A percentile compares a stretch with the other conserved stretches of the same genome.
phyloP scores from a whole-genome alignment of 92 coral and sea anemone genomes.

The Siderastrea radians region DNA sequence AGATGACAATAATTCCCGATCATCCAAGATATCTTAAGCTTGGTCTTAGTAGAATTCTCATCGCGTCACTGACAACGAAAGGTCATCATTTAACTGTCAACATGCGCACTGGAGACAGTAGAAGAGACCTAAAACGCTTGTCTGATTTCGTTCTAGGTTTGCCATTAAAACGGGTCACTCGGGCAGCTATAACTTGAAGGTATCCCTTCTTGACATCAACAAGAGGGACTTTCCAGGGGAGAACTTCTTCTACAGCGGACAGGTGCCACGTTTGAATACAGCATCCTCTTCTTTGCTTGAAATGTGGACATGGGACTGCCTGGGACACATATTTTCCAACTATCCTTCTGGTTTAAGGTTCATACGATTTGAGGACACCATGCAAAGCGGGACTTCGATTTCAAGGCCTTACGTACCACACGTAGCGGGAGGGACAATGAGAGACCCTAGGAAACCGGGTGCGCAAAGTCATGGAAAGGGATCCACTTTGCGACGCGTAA shows the following conservation, averaged over 20 bases:
- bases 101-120: too few species aligned
- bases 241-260: constrained; percentile 6
- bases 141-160: neutral
- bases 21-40: too few species aligned
- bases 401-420: neutral
- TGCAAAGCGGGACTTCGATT: neutral
- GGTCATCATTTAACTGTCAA: too few species aligned
- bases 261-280: neutral
- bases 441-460: neutral
- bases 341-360: constrained; percentile 22
- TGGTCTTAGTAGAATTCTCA: too few species aligned
- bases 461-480: too few species aligned
- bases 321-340: neutral
- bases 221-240: constrained; percentile 12
- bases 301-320: neutral
- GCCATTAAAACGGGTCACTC: neutral
- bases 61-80: too few species aligned
- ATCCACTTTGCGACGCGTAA: too few species aligned
- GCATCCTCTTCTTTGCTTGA: neutral
- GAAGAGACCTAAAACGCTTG: too few species aligned
- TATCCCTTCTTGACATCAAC: constrained; percentile 21
- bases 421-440: neutral
- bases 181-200: constrained; percentile 9
- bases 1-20: too few species aligned
- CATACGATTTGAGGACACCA: constrained; percentile 27